phyloP scores from a whole-genome alignment of 2,888 invertebrate species.

The Villa cingulata region DNA sequence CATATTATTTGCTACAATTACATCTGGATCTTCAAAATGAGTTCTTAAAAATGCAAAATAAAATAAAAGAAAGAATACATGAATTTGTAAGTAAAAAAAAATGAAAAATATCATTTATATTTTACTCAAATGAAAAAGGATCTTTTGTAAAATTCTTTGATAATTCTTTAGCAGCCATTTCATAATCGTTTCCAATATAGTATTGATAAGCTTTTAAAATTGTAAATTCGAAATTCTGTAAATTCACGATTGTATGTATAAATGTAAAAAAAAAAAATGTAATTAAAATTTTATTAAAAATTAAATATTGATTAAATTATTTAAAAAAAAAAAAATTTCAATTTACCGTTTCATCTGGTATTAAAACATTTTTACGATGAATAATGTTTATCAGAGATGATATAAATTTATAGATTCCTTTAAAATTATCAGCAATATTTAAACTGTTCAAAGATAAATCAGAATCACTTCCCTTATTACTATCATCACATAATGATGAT shows the following conservation, averaged over 20 bases:
- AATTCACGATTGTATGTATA: no score
- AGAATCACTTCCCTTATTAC: neutral
- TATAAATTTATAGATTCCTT: constrained; percentile 25
- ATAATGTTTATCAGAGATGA: constrained; percentile 28
- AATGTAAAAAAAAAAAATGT: neutral
- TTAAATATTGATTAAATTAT: neutral
- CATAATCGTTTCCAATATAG: constrained; percentile 36
- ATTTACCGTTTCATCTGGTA: constrained; percentile 29
- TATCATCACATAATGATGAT: neutral
- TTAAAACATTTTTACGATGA: constrained; percentile 26
- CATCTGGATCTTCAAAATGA: constrained; percentile 29
- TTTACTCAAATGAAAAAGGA: constrained; percentile 22
- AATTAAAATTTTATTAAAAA: neutral
- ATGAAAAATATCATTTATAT: neutral
- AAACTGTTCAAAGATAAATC: constrained; percentile 11
- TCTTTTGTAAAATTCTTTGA: constrained; percentile 21
- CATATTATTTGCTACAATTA: constrained; percentile 36
- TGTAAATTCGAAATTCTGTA: constrained; percentile 26
- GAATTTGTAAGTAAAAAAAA: neutral
- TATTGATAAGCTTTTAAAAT: constrained; percentile 35
- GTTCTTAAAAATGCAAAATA: constrained; percentile 11
- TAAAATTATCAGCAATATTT: constrained; percentile 19
- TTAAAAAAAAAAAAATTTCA: neutral
- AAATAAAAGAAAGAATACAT: no score
- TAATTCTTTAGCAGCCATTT: constrained; percentile 36